These are phyloP conservation scores for Pheosia tremula DNA, from an alignment of 2,888 invertebrate species.

Conservation along the genomic window DNA sequence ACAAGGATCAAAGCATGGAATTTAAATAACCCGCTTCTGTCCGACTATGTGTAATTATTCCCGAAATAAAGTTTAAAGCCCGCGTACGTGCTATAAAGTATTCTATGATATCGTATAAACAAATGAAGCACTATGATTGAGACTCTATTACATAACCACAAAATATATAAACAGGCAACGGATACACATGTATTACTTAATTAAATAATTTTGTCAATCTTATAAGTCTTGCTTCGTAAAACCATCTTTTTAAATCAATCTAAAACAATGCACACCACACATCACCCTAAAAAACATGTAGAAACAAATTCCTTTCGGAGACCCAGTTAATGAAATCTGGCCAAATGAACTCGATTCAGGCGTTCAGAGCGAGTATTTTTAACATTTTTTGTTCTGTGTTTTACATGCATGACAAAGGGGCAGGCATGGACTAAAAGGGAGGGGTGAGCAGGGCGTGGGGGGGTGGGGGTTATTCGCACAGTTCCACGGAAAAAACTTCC, in stretches of 20 bases:
- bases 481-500: not conserved
- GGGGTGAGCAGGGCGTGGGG: not conserved
- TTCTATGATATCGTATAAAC: no score
- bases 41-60: not conserved
- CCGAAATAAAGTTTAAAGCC: not conserved
- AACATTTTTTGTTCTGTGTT: constrained; percentile 3
- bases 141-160: no score
- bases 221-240: no score
- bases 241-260: no score
- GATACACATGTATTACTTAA: no score
- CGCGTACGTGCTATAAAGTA: not conserved
- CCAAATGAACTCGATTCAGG: not conserved
- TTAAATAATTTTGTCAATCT: no score
- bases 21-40: not conserved
- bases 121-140: no score
- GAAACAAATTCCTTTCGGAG: not conserved
- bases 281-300: no score
- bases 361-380: not conserved
- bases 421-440: not conserved
- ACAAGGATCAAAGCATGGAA: not conserved
- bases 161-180: no score
- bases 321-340: not conserved
- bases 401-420: not conserved
- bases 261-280: no score
- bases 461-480: not conserved